Base-by-base conservation (phyloP, 2,888 invertebrate genomes). In the Drosophila kanekoi region DNA sequence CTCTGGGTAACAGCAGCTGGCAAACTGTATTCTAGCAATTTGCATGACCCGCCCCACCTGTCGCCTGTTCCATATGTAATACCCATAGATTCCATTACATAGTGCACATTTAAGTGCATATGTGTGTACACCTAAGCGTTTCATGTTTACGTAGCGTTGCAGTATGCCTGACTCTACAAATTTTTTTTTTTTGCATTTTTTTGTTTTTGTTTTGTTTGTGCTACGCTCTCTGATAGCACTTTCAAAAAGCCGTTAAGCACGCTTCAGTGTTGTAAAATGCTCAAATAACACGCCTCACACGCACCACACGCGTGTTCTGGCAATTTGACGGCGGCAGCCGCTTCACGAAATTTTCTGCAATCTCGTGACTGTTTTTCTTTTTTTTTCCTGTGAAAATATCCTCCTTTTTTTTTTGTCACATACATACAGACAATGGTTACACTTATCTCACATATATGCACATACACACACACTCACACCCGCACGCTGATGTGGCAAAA, bases 231-330 rank as follows among this genome's bases (percentile, higher is more conserved):
- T 69, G 84, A 84, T 80, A 66, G 81, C 81, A 83, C 65, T 87
- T 87, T 87, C 69, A 87, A 83, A 87, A 87, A 69, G 82, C 83
- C 88, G 87, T 87, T 85, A 85, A 85, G 86, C 83, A 83, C 80
- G 88, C 83, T 77, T 73, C 81, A 81, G 87, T 87, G 87, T 78
- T 85, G 82, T 87, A 82, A 81, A 85, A 85, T 69, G 85, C 63
- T 84, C 61, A 74, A 87, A 81, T 70, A 87, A 81, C 85, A 81
- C 64, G 81, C 85, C 71, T 60, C 87, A 78, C 85, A 85, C 79
- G 82, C 81, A 87, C 60, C 80, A 71, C 80, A 76, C 60, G 70
- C 81, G 87, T 78, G 81, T 87, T 45, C 67, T 59, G 77, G 88
- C 88, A 72, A 82, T 82, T 87, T 87, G 88, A 86, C 74, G 60